phyloP scores from a whole-genome alignment of 2,888 invertebrate genomes.

The Acrobasis consociella region DNA sequence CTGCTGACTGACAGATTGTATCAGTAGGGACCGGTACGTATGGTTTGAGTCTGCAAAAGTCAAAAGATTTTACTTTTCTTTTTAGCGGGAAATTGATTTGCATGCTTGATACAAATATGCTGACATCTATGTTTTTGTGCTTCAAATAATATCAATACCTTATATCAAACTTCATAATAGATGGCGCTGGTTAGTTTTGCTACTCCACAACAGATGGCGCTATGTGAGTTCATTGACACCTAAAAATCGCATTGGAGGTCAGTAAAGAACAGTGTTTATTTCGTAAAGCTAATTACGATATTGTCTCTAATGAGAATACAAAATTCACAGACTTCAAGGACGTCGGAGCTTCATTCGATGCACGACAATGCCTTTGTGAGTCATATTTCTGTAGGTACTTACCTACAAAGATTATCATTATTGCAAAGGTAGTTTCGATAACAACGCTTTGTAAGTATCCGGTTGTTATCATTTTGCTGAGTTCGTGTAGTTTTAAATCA shows the following conservation, averaged over 20 bases:
- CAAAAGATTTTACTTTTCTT: too few species aligned
- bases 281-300: slow-evolving; percentile 14
- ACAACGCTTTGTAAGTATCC: slow-evolving; percentile 20
- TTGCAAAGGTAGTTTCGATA: slow-evolving; percentile 21
- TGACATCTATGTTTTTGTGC: not conserved
- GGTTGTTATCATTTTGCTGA: slow-evolving; percentile 19
- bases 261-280: not conserved
- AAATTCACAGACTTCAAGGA: slow-evolving; percentile 16
- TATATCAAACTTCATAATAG: not conserved
- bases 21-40: too few species aligned
- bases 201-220: slow-evolving; percentile 48
- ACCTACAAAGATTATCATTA: slow-evolving; percentile 15
- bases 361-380: slow-evolving; percentile 19
- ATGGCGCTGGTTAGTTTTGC: slow-evolving; percentile 26
- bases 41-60: too few species aligned
- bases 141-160: not conserved
- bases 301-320: slow-evolving; percentile 16
- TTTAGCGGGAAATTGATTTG: too few species aligned
- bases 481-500: not conserved
- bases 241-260: slow-evolving; percentile 3
- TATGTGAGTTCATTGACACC: slow-evolving; percentile 16
- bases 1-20: too few species aligned
- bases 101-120: not conserved
- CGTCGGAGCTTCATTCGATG: not conserved
- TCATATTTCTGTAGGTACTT: slow-evolving; percentile 2